These are phyloP conservation scores for Spodoptera frugiperda DNA, from an alignment of 1,140 invertebrate genomes.

Conservation along the genomic window DNA sequence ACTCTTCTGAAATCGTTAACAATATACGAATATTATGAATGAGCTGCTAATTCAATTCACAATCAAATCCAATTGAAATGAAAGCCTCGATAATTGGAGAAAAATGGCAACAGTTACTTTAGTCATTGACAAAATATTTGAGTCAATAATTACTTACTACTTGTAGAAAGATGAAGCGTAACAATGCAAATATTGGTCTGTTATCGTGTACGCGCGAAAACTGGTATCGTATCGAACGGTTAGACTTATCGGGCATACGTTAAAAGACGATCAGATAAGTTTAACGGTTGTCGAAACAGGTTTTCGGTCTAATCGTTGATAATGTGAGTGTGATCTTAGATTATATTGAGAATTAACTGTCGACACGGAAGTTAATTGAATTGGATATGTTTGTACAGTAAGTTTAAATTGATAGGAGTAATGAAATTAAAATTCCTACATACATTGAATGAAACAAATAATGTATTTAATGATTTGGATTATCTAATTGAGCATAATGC, in stretches of 20 bases:
- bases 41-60: background rate
- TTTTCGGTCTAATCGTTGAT: constrained; percentile 46
- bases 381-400: background rate
- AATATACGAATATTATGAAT: too few relatives aligned
- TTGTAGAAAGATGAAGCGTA: background rate
- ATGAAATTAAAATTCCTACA: background rate
- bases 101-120: constrained; percentile 22
- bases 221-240: constrained; percentile 53
- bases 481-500: too few relatives aligned
- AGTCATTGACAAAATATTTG: constrained; percentile 13
- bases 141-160: constrained; percentile 30
- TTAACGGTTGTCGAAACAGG: constrained; percentile 69
- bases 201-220: constrained; percentile 62
- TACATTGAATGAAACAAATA: too few relatives aligned
- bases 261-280: constrained; percentile 57
- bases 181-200: constrained; percentile 45
- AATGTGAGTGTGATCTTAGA: constrained; percentile 33
- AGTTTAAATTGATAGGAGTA: background rate
- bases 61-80: background rate
- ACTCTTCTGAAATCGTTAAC: too few relatives aligned
- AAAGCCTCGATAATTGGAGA: background rate
- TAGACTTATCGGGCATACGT: constrained; percentile 56
- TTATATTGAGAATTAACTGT: constrained; percentile 31
- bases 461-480: too few relatives aligned
- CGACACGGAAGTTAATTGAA: constrained; percentile 2